Conservation (phyloP, 35 echinoderm and acorn worm species). For the Anneissia japonica region DNA sequence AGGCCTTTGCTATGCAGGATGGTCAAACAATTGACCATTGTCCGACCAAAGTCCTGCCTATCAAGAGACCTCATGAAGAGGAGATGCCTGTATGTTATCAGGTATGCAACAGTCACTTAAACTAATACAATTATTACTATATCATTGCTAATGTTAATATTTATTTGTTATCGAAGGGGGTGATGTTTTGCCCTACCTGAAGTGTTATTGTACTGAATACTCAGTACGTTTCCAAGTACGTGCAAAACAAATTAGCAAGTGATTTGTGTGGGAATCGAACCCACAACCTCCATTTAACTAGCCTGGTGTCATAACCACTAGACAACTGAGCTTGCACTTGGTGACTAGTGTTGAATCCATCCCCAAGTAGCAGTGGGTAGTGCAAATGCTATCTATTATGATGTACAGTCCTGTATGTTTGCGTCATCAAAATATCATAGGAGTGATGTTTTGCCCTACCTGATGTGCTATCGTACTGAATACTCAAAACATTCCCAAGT, state of each 20-base stretch:
- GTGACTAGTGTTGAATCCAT: too few relatives aligned
- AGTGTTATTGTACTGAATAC: not conserved
- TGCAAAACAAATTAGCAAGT: not conserved
- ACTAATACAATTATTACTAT: not conserved
- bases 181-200: not conserved
- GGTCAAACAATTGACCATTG: constrained; percentile 65
- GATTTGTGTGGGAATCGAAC: not conserved
- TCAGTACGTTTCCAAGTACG: not conserved
- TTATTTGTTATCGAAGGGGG: too few relatives aligned
- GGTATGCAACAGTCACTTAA: not conserved
- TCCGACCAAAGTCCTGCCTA: constrained; percentile 69
- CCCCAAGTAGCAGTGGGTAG: too few relatives aligned
- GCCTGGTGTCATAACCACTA: too few relatives aligned
- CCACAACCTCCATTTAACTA: too few relatives aligned
- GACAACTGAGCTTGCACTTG: too few relatives aligned
- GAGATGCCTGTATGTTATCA: constrained; percentile 18
- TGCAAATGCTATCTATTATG: too few relatives aligned
- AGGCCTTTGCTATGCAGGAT: constrained; percentile 43
- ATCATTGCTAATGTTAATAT: not conserved
- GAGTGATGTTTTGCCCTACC: too few relatives aligned
- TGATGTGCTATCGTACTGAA: too few relatives aligned
- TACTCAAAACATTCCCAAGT: too few relatives aligned
- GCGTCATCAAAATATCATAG: too few relatives aligned
- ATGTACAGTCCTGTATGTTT: too few relatives aligned
- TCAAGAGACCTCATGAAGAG: constrained; percentile 61